Conservation (phyloP, 2,888 invertebrate genomes). For the Ectemnius lituratus region DNA sequence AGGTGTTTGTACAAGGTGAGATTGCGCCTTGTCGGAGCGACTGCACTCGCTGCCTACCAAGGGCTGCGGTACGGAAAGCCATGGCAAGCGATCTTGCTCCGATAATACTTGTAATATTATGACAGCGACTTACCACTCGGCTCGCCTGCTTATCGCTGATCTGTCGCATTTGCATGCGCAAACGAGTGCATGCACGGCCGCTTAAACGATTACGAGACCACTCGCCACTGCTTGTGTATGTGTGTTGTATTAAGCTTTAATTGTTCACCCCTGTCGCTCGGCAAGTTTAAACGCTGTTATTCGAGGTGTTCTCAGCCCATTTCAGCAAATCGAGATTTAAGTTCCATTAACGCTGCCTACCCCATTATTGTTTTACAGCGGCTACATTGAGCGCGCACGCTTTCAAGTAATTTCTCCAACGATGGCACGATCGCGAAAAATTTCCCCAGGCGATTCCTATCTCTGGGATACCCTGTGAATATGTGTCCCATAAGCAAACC, state of each 20-base stretch:
- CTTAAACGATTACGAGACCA: constrained; percentile 33
- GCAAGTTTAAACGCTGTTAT: no score
- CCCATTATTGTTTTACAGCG: no score
- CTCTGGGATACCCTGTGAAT: not conserved
- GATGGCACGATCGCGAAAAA: no score
- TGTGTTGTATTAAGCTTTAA: constrained; percentile 32
- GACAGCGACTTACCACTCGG: constrained; percentile 43
- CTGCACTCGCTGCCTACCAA: not conserved
- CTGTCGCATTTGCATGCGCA: constrained; percentile 52
- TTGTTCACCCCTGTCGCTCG: constrained; percentile 9
- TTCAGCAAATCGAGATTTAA: no score
- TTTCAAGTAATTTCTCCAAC: no score
- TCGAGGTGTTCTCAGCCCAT: no score
- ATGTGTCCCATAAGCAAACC: constrained; percentile 28
- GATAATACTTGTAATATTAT: constrained; percentile 62
- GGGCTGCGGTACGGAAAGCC: constrained; percentile 25
- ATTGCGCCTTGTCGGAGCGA: constrained; percentile 21
- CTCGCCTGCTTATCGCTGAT: constrained; percentile 54
- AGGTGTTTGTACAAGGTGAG: constrained; percentile 49
- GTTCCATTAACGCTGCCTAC: no score
- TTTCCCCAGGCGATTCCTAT: no score
- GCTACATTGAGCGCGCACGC: no score
- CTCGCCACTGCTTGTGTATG: constrained; percentile 4
- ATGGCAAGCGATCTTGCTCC: constrained; percentile 44
- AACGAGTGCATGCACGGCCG: constrained; percentile 28